Evolutionary conservation across 30 jellyfish, hydroid and myxozoan species (phyloP).

Genomic region (Haliclystus octoradiatus): DNA sequence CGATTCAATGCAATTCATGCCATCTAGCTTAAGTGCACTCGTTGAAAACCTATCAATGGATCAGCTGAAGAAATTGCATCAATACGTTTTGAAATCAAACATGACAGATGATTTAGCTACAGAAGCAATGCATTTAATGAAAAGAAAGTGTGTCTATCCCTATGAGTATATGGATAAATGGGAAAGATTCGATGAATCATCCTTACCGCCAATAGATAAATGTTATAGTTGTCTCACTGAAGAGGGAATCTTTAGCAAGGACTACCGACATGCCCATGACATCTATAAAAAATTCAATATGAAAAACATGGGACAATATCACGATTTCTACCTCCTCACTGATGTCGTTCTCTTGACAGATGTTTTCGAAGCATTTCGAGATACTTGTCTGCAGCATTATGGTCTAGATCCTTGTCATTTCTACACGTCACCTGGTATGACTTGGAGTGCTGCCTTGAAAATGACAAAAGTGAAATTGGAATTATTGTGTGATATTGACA

Average conservation of each 20-base stretch:
- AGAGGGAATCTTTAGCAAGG: conserved; percentile 2
- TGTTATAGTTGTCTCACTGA: conserved; percentile 2
- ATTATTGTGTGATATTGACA: conserved; percentile 14
- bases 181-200: conserved; percentile 3
- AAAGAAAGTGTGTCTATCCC: conserved; percentile 50
- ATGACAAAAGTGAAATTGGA: conserved; percentile 21
- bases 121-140: too few relatives aligned
- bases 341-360: conserved; percentile 21
- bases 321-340: conserved; percentile 16
- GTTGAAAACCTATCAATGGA: conserved; percentile 15
- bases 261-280: conserved; percentile 20
- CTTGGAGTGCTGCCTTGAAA: conserved; percentile 21
- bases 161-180: conserved; percentile 42
- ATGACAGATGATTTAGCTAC: too few relatives aligned
- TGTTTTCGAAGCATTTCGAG: conserved; percentile 1
- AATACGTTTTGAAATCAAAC: too few relatives aligned
- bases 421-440: too few relatives aligned
- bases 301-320: too few relatives aligned
- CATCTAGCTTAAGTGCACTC: conserved; percentile 13
- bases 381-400: too few relatives aligned
- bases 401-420: too few relatives aligned
- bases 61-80: conserved; percentile 5
- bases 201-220: conserved; percentile 24
- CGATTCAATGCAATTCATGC: conserved; percentile 26
- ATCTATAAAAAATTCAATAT: conserved; percentile 9